Evolutionary conservation across 2,888 invertebrate species (phyloP), one percentile per base, ranked within the genome.

Genomic region (Caenorhabditis drosophilae): DNA sequence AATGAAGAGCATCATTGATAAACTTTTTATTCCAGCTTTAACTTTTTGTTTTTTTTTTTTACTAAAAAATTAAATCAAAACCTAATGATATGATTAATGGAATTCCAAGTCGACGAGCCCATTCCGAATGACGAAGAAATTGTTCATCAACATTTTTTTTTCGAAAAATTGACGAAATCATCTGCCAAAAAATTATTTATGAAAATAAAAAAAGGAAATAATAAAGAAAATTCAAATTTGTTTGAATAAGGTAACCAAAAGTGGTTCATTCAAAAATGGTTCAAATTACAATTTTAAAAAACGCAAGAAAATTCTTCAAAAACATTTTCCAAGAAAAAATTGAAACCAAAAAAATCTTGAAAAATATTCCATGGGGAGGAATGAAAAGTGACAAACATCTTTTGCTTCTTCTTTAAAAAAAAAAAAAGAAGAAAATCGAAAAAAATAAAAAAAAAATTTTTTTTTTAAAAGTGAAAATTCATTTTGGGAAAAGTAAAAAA

Each of bases 41-140:
- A 6, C 6, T 44, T 52, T 50, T 16, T 25, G 42, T 49, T 31
- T 31, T 31, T 36, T 11, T 22, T n/a, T 23, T 23, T 34, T 34
- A 23, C 12, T 15, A 18, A 31, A 22, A 16, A 9, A 7, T 16
- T 31, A 27, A 31, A 35, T 16, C 9, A n/a, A n/a, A n/a, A 62
- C 67, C 61, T 9, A 73, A 16, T 7, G 64, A 62, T 1, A 70
- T 50, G 25, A 70, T 46, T 3, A 70, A 50, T 4, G 73, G 67
- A 9, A 69, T 47, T n/a, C 73, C 73, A 16, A 73, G 55, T 23
- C 67, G 46, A 11, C 73, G 56, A 1, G 54, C 68, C 68, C 64
- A 69, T 41, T 70, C 73, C 2, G 70, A 70, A 26, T 73, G 70
- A 4, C 70, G 58, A 11, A 73, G 61, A 36, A 70, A 70, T 15